phyloP scores from a whole-genome alignment of 2,113 vertebrate species.

The Ptilonorhynchus violaceus region DNA sequence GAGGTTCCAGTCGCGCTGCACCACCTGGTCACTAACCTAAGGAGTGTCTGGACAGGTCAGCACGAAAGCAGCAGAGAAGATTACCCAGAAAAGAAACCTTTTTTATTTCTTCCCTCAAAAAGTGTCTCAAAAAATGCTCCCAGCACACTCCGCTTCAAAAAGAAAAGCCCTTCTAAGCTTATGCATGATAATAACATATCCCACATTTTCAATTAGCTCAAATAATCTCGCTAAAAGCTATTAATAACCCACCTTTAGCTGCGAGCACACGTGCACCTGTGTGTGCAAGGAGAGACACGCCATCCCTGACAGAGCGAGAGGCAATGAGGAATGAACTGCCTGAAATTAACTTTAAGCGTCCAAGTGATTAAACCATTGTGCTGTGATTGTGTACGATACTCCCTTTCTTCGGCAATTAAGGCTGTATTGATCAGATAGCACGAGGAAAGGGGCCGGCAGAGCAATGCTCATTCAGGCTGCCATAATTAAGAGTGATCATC shows the following conservation, averaged over 20 bases:
- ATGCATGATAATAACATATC: slow-evolving; percentile 42
- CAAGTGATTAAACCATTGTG: slow-evolving; percentile 70
- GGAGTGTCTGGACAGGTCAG: not conserved
- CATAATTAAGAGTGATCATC: slow-evolving; percentile 74
- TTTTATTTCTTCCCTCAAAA: slow-evolving; percentile 37
- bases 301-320: slow-evolving; percentile 6
- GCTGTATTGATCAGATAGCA: slow-evolving; percentile 66
- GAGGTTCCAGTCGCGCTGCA: not conserved
- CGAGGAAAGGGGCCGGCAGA: slow-evolving; percentile 39
- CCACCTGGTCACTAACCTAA: not conserved
- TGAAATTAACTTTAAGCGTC: slow-evolving; percentile 61
- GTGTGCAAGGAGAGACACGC: slow-evolving; percentile 1
- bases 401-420: slow-evolving; percentile 67
- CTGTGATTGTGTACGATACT: slow-evolving; percentile 31
- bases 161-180: not conserved
- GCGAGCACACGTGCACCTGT: slow-evolving; percentile 55
- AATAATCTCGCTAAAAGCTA: slow-evolving; percentile 68
- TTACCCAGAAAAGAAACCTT: not conserved
- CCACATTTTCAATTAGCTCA: slow-evolving; percentile 62
- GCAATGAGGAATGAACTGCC: slow-evolving; percentile 63
- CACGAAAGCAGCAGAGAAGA: not conserved
- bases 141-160: not conserved
- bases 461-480: slow-evolving; percentile 59
- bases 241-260: slow-evolving; percentile 65
- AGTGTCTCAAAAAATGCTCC: slow-evolving; percentile 49